phyloP scores from a whole-genome alignment of 2,797 vertebrate species.

The Oreochromis mossambicus region DNA sequence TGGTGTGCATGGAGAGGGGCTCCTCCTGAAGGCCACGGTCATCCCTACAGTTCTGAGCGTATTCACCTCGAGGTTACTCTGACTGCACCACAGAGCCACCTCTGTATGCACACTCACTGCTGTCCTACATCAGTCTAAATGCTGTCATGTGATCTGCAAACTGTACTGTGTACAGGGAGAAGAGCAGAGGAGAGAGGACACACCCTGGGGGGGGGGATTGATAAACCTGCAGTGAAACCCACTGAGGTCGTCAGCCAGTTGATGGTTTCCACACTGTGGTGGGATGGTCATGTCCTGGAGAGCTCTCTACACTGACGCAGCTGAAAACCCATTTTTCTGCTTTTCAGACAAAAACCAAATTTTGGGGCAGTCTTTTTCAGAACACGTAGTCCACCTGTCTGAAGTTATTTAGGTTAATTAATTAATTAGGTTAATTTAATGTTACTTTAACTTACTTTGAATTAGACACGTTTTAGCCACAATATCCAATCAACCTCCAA shows the following conservation, averaged over 20 bases:
- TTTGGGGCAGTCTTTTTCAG: neutral
- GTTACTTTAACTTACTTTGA: neutral
- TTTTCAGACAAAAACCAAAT: neutral
- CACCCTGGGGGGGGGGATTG: neutral
- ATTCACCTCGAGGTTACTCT: neutral
- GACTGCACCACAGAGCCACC: neutral
- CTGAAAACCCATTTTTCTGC: neutral
- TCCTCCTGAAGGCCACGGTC: neutral
- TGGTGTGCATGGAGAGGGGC: neutral
- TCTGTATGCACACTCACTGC: neutral
- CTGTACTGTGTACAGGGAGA: neutral
- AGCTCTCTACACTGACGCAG: neutral
- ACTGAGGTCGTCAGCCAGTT: neutral
- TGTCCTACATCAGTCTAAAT: neutral
- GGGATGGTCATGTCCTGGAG: neutral
- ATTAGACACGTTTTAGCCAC: neutral
- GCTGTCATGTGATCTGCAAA: neutral
- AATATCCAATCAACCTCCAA: neutral
- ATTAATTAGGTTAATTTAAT: neutral
- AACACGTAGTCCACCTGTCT: neutral
- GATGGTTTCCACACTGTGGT: neutral
- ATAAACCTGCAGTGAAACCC: neutral
- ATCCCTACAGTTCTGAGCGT: neutral
- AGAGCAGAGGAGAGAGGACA: neutral
- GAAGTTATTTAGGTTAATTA: neutral